These are phyloP conservation scores for Xerus rutilus DNA, from an alignment of 2,797 vertebrate genomes.

Conservation along the genomic window DNA sequence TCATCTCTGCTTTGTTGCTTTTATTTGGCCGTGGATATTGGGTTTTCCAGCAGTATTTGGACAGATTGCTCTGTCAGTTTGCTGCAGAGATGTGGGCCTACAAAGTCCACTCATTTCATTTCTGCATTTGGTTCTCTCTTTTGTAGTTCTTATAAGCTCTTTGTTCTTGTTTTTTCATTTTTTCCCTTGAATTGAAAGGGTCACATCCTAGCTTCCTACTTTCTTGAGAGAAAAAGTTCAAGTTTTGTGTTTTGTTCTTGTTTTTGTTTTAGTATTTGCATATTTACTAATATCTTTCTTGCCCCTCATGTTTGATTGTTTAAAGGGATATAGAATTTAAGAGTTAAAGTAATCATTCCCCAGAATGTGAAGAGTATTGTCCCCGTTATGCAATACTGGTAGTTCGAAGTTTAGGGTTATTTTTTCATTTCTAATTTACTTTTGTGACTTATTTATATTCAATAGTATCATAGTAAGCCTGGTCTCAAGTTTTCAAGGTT, in stretches of 20 bases:
- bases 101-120: not conserved
- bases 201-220: not conserved
- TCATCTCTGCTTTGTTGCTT: not conserved
- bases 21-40: not conserved
- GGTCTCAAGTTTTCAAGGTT: conserved; percentile 19
- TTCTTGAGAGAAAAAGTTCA: not conserved
- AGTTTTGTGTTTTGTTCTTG: not conserved
- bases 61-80: not conserved
- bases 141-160: not conserved
- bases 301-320: not conserved
- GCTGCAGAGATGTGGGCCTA: fast-evolving
- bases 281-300: not conserved
- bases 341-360: not conserved
- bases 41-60: not conserved
- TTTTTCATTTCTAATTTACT: not conserved
- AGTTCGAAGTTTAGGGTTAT: not conserved
- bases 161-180: not conserved
- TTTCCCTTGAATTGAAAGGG: not conserved
- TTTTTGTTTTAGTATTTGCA: not conserved
- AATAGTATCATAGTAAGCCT: not conserved
- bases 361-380: not conserved
- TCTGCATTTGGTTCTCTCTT: not conserved
- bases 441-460: not conserved
- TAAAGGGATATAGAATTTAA: not conserved
- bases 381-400: not conserved